These are phyloP conservation scores for Dicentrarchus labrax DNA, from an alignment of 2,113 vertebrate species.

Conservation along the genomic window DNA sequence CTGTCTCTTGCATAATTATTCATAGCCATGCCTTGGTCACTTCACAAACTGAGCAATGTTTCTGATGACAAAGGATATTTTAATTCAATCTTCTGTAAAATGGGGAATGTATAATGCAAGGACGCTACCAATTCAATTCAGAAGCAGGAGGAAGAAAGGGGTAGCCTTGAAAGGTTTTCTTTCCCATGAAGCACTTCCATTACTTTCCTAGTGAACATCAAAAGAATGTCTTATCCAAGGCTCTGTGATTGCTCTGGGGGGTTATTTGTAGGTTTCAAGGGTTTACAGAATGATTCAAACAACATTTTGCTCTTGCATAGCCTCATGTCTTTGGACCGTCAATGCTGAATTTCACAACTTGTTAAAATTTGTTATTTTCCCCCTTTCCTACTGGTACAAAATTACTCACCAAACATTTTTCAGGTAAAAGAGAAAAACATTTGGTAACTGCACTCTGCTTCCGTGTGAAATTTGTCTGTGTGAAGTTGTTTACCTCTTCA, in stretches of 20 bases:
- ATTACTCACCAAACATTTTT: conserved; percentile 16
- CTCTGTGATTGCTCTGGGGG: conserved; percentile 59
- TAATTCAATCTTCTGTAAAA: conserved; percentile 73
- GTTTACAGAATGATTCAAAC: conserved; percentile 42
- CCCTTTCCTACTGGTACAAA: not conserved
- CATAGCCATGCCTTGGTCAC: conserved; percentile 64
- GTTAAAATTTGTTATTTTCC: conserved; percentile 32
- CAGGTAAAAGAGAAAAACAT: conserved; percentile 18
- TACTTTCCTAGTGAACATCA: conserved; percentile 60
- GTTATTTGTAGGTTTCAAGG: conserved; percentile 62
- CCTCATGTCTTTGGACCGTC: conserved; percentile 11
- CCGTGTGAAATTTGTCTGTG: conserved; percentile 29
- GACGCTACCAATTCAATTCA: conserved; percentile 61
- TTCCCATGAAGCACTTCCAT: conserved; percentile 65
- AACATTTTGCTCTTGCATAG: conserved; percentile 41
- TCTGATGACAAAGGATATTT: conserved; percentile 74
- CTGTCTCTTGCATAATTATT: conserved; percentile 66
- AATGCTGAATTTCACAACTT: conserved; percentile 31
- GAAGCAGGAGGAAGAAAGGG: conserved; percentile 51
- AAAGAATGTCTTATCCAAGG: conserved; percentile 66
- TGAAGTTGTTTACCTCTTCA: conserved; percentile 69
- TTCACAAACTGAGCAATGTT: conserved; percentile 72
- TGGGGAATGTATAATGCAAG: conserved; percentile 65
- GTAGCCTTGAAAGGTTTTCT: conserved; percentile 73
- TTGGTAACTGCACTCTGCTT: not conserved